A percentile compares a stretch with the other conserved stretches of the same genome.
These are phyloP conservation scores for Acronicta leporina DNA, from an alignment of 2,888 invertebrate genomes.

Conservation along the genomic window DNA sequence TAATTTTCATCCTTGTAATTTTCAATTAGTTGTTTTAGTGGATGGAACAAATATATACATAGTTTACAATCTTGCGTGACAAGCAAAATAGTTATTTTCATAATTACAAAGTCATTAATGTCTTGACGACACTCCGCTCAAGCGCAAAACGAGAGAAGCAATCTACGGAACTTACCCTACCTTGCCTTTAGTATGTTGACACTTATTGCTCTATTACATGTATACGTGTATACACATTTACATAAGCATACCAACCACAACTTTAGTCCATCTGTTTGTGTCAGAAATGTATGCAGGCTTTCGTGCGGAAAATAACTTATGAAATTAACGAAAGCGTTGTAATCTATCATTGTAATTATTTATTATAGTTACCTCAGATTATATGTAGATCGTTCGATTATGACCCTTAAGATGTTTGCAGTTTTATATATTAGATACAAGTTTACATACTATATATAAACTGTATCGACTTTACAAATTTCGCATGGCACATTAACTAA, in stretches of 20 bases:
- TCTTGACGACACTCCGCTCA: conserved; percentile 52
- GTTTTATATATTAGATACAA: conserved; percentile 25
- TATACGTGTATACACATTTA: conserved; percentile 21
- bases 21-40: conserved; percentile 51
- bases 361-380: conserved; percentile 41
- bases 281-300: conserved; percentile 44
- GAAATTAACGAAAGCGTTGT: conserved; percentile 44
- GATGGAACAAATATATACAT: conserved; percentile 54
- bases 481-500: conserved; percentile 26
- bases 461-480: conserved; percentile 27
- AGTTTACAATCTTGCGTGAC: conserved; percentile 56
- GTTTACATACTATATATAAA: conserved; percentile 1
- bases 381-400: conserved; percentile 40
- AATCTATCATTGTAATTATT: conserved; percentile 55
- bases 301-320: conserved; percentile 49
- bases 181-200: conserved; percentile 37
- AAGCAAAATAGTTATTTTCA: conserved; percentile 57
- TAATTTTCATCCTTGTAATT: conserved; percentile 52
- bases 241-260: conserved; percentile 29
- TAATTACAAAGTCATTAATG: conserved; percentile 65
- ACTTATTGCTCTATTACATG: conserved; percentile 41
- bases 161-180: conserved; percentile 43
- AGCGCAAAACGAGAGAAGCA: conserved; percentile 53
- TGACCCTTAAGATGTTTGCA: conserved; percentile 27
- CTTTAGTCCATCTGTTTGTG: conserved; percentile 48